Base-by-base conservation (phyloP, 2,113 vertebrate species). In the Rousettus leschenaultii region DNA sequence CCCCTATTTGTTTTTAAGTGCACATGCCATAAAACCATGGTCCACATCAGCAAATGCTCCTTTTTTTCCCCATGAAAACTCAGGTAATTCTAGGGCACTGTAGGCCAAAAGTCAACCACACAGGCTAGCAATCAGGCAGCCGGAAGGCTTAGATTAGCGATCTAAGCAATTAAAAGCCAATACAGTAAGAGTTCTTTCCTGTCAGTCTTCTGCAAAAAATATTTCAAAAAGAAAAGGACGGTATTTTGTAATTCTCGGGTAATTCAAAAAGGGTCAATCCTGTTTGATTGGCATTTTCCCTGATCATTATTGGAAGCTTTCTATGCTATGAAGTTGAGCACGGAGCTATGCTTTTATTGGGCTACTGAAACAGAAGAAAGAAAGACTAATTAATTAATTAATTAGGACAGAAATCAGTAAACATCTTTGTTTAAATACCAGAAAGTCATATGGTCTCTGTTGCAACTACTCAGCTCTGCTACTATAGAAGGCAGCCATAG, bases 311-410 rank as follows among this genome's bases (percentile, higher is more conserved):
- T 61, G 59, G n/a, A 78, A 94, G 51, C 24, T 84, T 61, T 68
- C 33, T 55, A 2, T 59, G 24, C 66, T 19, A 7, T 70, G n/a
- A 40, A 70, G n/a, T 51, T 77, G 53, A 86, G 4, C 30, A 26
- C 26, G 51, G 43, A 91, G 26, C 59, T 86, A 40, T 70, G 68
- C 10, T 7, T 88, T 85, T 83, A 51, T 73, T 53, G 48, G n/a
- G 22, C 45, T 80, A 0, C 61, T 88, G 43, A 83, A 70, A 77
- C 3, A 55, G 66, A 95, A 84, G 70, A 92, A 87, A 63, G 57
- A 79, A 85, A 82, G 80, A 73, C 40, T 45, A 95, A 88, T 48
- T 40, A 95, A 88, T 75, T 35, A 93, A 70, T 63, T 68, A 83
- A 43, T 5, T 48, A 89, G 71, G 66, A 33, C 55, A 59, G 26